Conservation (phyloP, 2,888 invertebrate species). For the Tetropium fuscum region DNA sequence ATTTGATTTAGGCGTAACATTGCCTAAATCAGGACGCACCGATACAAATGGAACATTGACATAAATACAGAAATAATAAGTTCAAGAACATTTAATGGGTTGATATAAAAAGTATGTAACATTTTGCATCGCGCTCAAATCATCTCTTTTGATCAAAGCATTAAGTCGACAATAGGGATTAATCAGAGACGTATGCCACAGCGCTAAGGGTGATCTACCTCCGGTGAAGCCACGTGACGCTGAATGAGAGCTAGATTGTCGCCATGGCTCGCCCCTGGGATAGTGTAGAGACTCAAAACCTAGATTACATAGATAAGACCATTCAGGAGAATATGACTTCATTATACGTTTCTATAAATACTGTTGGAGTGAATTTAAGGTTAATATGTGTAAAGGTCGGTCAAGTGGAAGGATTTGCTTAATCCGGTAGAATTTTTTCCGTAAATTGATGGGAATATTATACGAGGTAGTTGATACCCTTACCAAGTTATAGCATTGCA, state of each 20-base stretch:
- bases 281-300: slow-evolving; percentile 7
- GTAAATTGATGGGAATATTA: not conserved
- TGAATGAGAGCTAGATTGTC: slow-evolving; percentile 14
- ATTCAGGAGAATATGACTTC: slow-evolving; percentile 28
- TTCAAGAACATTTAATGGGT: too few species aligned
- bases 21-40: too few species aligned
- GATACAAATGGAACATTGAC: too few species aligned
- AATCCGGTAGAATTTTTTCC: not conserved
- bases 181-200: slow-evolving; percentile 29
- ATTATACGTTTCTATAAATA: slow-evolving; percentile 37
- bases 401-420: slow-evolving; percentile 5
- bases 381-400: slow-evolving; percentile 29
- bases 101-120: too few species aligned
- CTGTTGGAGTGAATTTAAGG: slow-evolving; percentile 24
- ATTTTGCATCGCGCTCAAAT: not conserved
- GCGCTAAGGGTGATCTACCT: slow-evolving; percentile 19
- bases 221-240: slow-evolving; percentile 27
- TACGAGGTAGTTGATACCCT: too few species aligned
- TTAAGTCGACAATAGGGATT: slow-evolving; percentile 31
- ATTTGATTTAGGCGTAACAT: too few species aligned
- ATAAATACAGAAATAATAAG: too few species aligned
- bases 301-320: slow-evolving; percentile 37
- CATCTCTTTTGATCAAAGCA: not conserved
- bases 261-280: slow-evolving; percentile 1
- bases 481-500: too few species aligned